Evolutionary conservation across 2,113 vertebrate species (phyloP).

Genomic region (Amphilophus citrinellus): DNA sequence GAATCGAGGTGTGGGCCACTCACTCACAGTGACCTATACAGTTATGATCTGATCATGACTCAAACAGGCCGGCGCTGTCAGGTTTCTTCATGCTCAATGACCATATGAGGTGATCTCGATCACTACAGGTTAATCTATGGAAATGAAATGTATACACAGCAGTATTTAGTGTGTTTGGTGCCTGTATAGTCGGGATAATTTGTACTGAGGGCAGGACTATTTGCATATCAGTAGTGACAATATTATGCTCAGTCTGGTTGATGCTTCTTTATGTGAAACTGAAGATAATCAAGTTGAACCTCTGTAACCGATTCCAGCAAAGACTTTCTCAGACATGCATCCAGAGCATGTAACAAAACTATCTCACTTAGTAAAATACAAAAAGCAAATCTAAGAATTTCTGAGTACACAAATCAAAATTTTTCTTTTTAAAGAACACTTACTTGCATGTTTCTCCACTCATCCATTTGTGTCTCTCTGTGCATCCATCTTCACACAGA

Average conservation of each 20-base stretch:
- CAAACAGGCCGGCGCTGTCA: slow-evolving; percentile 10
- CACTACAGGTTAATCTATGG: slow-evolving; percentile 53
- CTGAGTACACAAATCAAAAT: background rate
- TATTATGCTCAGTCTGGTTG: slow-evolving; percentile 7
- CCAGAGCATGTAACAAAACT: background rate
- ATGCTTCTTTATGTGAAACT: slow-evolving; percentile 32
- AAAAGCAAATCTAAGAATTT: background rate
- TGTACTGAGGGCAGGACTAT: background rate
- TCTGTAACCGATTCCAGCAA: background rate
- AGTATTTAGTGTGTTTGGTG: slow-evolving; percentile 24
- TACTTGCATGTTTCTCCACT: slow-evolving; percentile 47
- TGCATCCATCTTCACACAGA: slow-evolving; percentile 33
- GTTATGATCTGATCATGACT: slow-evolving; percentile 30
- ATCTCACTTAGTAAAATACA: background rate
- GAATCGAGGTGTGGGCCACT: background rate
- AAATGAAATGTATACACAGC: slow-evolving; percentile 50
- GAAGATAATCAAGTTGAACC: slow-evolving; percentile 6
- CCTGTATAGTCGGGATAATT: background rate
- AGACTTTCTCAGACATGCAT: slow-evolving; percentile 31
- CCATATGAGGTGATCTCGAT: slow-evolving; percentile 56
- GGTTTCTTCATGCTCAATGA: background rate
- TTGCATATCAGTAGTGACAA: slow-evolving; percentile 60
- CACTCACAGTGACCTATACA: slow-evolving; percentile 32
- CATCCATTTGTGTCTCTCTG: slow-evolving; percentile 11
- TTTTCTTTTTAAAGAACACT: background rate